Conservation (phyloP, 2,888 invertebrate genomes). For the Cepaea hortensis region DNA sequence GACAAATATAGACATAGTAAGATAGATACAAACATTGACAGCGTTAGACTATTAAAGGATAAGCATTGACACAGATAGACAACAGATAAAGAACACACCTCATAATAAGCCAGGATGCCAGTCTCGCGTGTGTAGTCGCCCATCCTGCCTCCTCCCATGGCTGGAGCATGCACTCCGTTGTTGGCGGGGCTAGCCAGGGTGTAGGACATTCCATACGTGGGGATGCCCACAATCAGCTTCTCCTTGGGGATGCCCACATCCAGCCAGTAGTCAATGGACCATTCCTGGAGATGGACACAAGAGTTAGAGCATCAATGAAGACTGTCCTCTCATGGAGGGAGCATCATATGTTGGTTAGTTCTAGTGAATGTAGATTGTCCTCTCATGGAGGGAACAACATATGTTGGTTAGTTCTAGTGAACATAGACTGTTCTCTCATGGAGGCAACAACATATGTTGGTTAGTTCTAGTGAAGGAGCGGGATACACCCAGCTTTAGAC, state of each 20-base stretch:
- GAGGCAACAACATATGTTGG: no score
- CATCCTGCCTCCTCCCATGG: constrained; percentile 86
- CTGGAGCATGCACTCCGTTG: constrained; percentile 85
- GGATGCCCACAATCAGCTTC: constrained; percentile 92
- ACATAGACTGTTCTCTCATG: no score
- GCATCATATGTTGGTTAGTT: no score
- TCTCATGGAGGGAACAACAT: no score
- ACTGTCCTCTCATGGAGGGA: no score
- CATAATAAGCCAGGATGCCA: constrained; percentile 96
- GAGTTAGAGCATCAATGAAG: no score
- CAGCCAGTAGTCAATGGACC: constrained; percentile 67
- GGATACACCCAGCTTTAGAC: no score
- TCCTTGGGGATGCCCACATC: constrained; percentile 77
- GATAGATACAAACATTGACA: no score
- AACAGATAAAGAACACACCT: constrained; percentile 77
- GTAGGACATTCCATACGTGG: constrained; percentile 86
- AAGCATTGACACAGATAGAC: not conserved
- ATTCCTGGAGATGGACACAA: constrained; percentile 54
- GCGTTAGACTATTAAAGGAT: not conserved
- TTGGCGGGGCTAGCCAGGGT: constrained; percentile 57
- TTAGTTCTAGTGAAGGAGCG: no score
- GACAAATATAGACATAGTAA: not conserved
- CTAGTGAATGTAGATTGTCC: no score
- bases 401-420: no score
- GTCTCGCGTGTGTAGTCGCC: constrained; percentile 91